Conservation (phyloP, 2,888 invertebrate species). For the Anorthoa munda region DNA sequence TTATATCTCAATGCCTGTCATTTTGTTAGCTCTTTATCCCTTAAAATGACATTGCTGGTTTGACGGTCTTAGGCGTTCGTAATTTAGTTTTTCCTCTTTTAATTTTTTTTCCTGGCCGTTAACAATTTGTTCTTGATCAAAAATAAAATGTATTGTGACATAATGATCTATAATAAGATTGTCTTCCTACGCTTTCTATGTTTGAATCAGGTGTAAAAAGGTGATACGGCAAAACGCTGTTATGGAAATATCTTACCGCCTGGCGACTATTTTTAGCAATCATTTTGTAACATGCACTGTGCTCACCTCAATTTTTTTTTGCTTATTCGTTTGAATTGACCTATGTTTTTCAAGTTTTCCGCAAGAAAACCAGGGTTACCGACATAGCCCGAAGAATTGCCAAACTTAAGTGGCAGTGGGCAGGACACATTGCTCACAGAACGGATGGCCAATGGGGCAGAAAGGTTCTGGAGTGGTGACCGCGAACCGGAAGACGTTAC, state of each 20-base stretch:
- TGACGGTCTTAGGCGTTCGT: conserved; percentile 7
- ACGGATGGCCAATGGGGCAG: too few species aligned
- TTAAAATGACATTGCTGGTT: conserved; percentile 17
- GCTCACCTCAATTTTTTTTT: not conserved
- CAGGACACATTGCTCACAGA: too few species aligned
- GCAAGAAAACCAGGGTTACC: too few species aligned
- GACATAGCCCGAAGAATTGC: too few species aligned
- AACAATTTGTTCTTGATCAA: not conserved
- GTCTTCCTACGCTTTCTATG: not conserved
- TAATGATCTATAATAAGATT: not conserved
- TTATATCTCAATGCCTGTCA: conserved; percentile 3
- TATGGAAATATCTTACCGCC: conserved; percentile 8
- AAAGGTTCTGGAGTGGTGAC: too few species aligned
- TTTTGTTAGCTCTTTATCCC: not conserved
- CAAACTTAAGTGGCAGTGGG: too few species aligned
- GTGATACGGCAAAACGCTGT: not conserved
- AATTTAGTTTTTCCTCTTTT: not conserved
- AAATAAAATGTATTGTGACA: not conserved
- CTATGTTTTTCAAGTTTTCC: too few species aligned
- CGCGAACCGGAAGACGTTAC: too few species aligned
- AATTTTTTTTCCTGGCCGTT: not conserved
- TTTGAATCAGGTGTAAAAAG: not conserved
- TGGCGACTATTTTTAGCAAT: conserved; percentile 20
- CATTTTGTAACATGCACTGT: not conserved
- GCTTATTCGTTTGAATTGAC: too few species aligned